Base-by-base conservation (phyloP, 2,113 vertebrate species). In the Garra rufa region DNA sequence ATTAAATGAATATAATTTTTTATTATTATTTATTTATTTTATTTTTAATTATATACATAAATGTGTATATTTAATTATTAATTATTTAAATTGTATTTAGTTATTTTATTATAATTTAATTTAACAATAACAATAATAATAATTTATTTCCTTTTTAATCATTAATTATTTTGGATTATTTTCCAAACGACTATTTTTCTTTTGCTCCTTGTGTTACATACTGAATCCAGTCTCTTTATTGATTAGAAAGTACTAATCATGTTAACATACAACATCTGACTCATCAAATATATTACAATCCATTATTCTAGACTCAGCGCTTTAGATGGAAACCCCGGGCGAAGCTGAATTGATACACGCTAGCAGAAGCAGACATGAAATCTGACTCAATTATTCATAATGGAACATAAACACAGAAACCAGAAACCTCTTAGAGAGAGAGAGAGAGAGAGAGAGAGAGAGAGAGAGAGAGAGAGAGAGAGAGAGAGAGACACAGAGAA, bases 381-480 rank as follows among this genome's bases (percentile, higher is more conserved):
- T 90, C 76, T 87, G 87, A 57, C 85, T 94, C 79, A 94, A 94
- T 95, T 91, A 94, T 95, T 93, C 74, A 94, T 92, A 85, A 89
- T 76, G 92, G 92, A 94, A 94, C 91, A 91, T 70, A 87, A 65
- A 88, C 52, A 30, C 21, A 83, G 86, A 81, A 76, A 73, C 26
- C 17, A 28, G 48, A 86, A 67, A 44, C 52, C n/a, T 34, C 61
- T 46, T 15, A 26, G 7, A 76, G 17, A 87, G 55, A 74, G 26
- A 43, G 52, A 63, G n/a, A 21, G 43, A 75, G 26, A 13, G 24
- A 41, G 8, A 46, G 13, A n/a, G 7, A 76, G 11, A 87, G 67
- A 74, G 26, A 43, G 52, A 63, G 30, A 21, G 43, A 74, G 24
- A 11, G 24, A 41, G 7, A 44, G 13, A 21, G 6, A 76, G 15